Evolutionary conservation across 2,888 invertebrate genomes (phyloP), one percentile per base, ranked within the genome.

Genomic region (Drosophila leonis): DNA sequence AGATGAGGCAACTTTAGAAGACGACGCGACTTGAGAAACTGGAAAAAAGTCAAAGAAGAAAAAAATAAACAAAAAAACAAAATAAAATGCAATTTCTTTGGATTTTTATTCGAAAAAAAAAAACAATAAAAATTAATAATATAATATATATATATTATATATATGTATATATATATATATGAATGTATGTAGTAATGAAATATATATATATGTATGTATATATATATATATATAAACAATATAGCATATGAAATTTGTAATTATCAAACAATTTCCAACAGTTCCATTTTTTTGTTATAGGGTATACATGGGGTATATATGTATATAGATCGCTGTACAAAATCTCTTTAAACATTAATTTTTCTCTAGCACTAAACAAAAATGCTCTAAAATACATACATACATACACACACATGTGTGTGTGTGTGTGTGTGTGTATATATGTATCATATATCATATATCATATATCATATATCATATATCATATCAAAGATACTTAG

Each of bases 11-110:
- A 64, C 49, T 78, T 82, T 2, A 83, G 52, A 7, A 80, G 35
- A 46, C 80, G 87, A 18, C 84, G 87, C 55, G 72, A 48, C 61
- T 84, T 87, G 64, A 84, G 69, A 60, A 87, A 82, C 84, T 84
- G 80, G 4, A 82, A 82, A 56, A 77, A 78, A 62, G 51, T n/a
- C 4, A 0, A 51, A 56, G 61, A 46, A n/a, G 29, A 29, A n/a
- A 29, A 6, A n/a, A 29, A n/a, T n/a, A n/a, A n/a, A n/a, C n/a
- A 41, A 15, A 12, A 33, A n/a, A 63, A 20, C 52, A 31, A 71
- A 24, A 66, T 69, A 62, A 64, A 67, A 55, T 67, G 64, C 54
- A 64, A 60, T 65, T 54, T 61, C 37, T 44, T 51, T 65, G 61
- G 29, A 35, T 56, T 72, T 71, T 83, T 86, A 70, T 65, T 83